These are phyloP conservation scores for Panagrolaimus sp. DNA, from an alignment of 1,140 invertebrate species.

Conservation along the genomic window DNA sequence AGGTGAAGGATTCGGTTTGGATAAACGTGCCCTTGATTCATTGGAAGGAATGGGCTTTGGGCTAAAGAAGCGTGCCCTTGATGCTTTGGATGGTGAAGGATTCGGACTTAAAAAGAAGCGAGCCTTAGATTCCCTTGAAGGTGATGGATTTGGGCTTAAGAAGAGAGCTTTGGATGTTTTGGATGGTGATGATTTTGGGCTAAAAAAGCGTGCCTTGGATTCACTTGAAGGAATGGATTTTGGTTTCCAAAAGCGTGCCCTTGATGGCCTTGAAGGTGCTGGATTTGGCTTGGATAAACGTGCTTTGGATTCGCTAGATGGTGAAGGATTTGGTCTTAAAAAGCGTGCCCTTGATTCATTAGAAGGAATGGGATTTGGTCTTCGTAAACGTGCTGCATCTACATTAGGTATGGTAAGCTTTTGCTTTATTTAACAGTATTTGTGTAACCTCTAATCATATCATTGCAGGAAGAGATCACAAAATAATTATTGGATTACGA, in stretches of 20 bases:
- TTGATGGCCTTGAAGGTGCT: constrained; percentile 18
- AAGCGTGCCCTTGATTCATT: constrained; percentile 13
- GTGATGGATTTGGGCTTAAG: constrained; percentile 13
- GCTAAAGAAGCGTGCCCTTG: constrained; percentile 3
- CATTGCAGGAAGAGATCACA: background rate
- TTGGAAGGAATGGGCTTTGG: constrained; percentile 3
- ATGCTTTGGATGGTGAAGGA: constrained; percentile 10
- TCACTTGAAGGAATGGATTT: constrained; percentile 13
- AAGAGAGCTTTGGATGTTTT: background rate
- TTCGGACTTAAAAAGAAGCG: constrained; percentile 11
- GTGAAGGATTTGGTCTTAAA: constrained; percentile 9
- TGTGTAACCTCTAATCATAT: background rate
- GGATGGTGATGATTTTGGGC: background rate
- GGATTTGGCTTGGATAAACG: constrained; percentile 15
- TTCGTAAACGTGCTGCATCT: constrained; percentile 12
- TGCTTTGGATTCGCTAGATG: background rate
- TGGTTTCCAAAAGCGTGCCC: constrained; percentile 18
- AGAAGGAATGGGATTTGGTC: constrained; percentile 11
- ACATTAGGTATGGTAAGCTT: constrained; percentile 1
- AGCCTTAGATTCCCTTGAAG: constrained; percentile 3
- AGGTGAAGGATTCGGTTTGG: constrained; percentile 11
- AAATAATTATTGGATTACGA: background rate
- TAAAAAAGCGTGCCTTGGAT: background rate
- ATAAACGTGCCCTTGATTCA: constrained; percentile 2
- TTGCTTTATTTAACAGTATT: background rate